phyloP scores from a whole-genome alignment of 1,140 invertebrate genomes.

The Zaprionus camerounensis region DNA sequence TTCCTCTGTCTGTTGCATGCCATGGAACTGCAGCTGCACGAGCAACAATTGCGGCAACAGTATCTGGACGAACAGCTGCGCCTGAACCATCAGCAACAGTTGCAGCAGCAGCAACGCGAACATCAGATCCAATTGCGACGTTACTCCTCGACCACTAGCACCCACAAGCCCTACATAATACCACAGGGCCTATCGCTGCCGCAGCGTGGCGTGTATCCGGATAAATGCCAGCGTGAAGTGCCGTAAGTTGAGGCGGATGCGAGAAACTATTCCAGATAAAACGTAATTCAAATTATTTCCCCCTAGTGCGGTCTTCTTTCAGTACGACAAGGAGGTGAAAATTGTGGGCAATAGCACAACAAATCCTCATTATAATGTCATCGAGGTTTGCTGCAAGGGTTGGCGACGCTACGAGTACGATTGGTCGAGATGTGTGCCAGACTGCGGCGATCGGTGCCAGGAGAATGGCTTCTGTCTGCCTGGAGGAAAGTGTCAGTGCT shows the following conservation, averaged over 20 bases:
- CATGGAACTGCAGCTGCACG: constrained; percentile 63
- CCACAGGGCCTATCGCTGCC: constrained; percentile 73
- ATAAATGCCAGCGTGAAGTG: constrained; percentile 78
- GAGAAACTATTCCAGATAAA: background rate
- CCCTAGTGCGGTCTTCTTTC: constrained; percentile 73
- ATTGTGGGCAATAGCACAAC: constrained; percentile 71
- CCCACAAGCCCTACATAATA: constrained; percentile 63
- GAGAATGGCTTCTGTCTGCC: constrained; percentile 86
- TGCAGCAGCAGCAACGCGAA: constrained; percentile 54
- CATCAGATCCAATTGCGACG: constrained; percentile 56
- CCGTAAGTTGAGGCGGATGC: constrained; percentile 65
- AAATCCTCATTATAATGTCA: constrained; percentile 70
- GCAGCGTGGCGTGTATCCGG: constrained; percentile 59
- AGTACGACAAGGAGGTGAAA: constrained; percentile 74
- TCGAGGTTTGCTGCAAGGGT: constrained; percentile 87
- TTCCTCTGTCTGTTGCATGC: constrained; percentile 57
- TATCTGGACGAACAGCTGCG: constrained; percentile 55
- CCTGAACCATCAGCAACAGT: constrained; percentile 49
- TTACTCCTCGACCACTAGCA: constrained; percentile 65
- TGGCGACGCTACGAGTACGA: constrained; percentile 87
- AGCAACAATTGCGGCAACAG: constrained; percentile 66
- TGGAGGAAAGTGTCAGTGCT: constrained; percentile 87
- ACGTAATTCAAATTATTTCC: background rate
- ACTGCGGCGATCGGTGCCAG: constrained; percentile 85
- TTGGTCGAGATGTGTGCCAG: constrained; percentile 86